A percentile compares a stretch with the other conserved stretches of the same genome.
Conservation (phyloP, 1,140 invertebrate genomes). For the Asobara japonica region DNA sequence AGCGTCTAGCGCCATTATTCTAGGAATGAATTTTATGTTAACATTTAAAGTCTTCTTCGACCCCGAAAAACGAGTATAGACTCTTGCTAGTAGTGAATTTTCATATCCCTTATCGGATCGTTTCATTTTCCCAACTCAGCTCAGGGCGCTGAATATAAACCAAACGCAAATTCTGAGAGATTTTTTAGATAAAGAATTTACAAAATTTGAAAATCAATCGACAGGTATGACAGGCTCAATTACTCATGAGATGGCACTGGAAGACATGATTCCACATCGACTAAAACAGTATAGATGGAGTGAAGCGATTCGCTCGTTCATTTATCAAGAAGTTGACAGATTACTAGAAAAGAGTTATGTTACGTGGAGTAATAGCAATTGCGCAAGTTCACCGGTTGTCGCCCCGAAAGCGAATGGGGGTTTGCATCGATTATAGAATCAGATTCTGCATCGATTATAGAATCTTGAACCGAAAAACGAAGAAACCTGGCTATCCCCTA, state of each 20-base stretch:
- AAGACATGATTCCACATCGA: slow-evolving; percentile 15
- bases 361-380: slow-evolving; percentile 26
- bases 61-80: background rate
- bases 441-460: slow-evolving; percentile 30
- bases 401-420: slow-evolving; percentile 21
- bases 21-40: slow-evolving; percentile 19
- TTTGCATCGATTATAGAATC: no score
- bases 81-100: background rate
- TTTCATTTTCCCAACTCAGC: background rate
- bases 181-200: slow-evolving; percentile 14
- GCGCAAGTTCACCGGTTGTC: slow-evolving; percentile 24
- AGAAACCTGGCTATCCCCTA: slow-evolving; percentile 31
- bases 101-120: background rate
- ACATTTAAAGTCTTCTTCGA: slow-evolving; percentile 9
- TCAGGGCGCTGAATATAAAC: background rate
- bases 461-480: slow-evolving; percentile 23
- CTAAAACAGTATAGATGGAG: slow-evolving; percentile 30
- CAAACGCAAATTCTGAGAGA: background rate
- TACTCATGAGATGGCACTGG: slow-evolving; percentile 19
- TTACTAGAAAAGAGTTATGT: slow-evolving; percentile 26
- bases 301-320: slow-evolving; percentile 26
- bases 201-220: slow-evolving; percentile 15
- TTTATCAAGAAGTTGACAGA: slow-evolving; percentile 31
- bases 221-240: slow-evolving; percentile 22
- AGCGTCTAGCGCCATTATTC: slow-evolving; percentile 8